phyloP scores from a whole-genome alignment of 1,140 invertebrate species.

The Bombus picipes region DNA sequence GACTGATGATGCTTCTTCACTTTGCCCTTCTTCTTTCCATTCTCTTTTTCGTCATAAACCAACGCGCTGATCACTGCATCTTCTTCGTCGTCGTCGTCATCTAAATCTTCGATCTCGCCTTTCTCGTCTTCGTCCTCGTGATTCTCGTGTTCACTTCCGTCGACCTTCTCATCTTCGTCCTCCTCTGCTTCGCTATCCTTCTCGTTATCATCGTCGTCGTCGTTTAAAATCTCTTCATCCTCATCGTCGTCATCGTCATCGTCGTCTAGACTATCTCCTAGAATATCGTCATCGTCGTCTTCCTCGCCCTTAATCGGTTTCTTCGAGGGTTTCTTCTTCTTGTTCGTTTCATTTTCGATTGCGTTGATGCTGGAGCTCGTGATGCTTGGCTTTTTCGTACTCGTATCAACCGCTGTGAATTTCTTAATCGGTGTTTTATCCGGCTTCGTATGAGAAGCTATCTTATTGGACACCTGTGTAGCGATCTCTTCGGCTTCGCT shows the following conservation, averaged over 20 bases:
- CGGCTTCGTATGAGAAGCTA: slow-evolving; percentile 42
- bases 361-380: slow-evolving; percentile 71
- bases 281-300: slow-evolving; percentile 70
- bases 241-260: slow-evolving; percentile 67
- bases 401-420: slow-evolving; percentile 39
- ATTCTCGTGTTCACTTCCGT: slow-evolving; percentile 43
- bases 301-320: slow-evolving; percentile 64
- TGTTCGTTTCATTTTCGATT: slow-evolving; percentile 65
- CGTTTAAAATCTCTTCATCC: slow-evolving; percentile 56
- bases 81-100: slow-evolving; percentile 69
- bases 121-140: slow-evolving; percentile 60
- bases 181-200: slow-evolving; percentile 51
- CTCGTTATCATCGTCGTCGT: slow-evolving; percentile 62
- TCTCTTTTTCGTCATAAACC: slow-evolving; percentile 65
- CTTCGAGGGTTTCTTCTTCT: slow-evolving; percentile 61
- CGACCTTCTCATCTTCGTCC: slow-evolving; percentile 60
- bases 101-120: slow-evolving; percentile 60
- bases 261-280: slow-evolving; percentile 53
- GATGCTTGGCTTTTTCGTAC: slow-evolving; percentile 68
- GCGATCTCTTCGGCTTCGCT: slow-evolving; percentile 49
- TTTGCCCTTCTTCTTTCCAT: slow-evolving; percentile 66
- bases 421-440: slow-evolving; percentile 55
- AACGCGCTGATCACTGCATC: slow-evolving; percentile 72
- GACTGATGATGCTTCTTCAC: slow-evolving; percentile 57
- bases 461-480: slow-evolving; percentile 58